Conservation (phyloP, 2,888 invertebrate species). For the Zhengitettix transpicula region DNA sequence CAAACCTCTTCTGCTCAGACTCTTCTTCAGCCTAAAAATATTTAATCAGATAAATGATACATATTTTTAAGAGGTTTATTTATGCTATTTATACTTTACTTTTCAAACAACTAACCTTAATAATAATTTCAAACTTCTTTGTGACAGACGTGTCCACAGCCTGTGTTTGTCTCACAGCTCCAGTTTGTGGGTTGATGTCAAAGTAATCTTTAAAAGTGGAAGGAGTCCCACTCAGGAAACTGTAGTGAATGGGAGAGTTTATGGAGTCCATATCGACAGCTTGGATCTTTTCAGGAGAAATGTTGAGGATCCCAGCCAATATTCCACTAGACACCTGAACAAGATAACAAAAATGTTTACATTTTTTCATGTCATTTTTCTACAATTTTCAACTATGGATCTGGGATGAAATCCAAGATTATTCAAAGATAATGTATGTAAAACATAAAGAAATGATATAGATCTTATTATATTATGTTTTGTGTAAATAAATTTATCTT, state of each 20-base stretch:
- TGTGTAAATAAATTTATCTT: too few relatives aligned
- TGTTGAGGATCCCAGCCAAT: slow-evolving; percentile 63
- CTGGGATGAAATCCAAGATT: too few relatives aligned
- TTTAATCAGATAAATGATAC: not conserved
- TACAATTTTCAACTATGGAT: too few relatives aligned
- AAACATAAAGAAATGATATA: too few relatives aligned
- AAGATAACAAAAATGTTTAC: too few relatives aligned
- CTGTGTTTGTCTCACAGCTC: slow-evolving; percentile 62
- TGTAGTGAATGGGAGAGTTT: slow-evolving; percentile 65
- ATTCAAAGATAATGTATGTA: too few relatives aligned
- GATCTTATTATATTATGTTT: too few relatives aligned
- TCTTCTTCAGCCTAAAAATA: slow-evolving; percentile 58
- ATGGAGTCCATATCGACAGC: slow-evolving; percentile 82
- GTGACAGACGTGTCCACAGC: slow-evolving; percentile 65
- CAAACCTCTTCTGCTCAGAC: slow-evolving; percentile 58
- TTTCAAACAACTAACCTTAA: slow-evolving; percentile 38
- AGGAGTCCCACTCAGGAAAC: slow-evolving; percentile 66
- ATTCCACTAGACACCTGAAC: slow-evolving; percentile 62
- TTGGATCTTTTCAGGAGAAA: slow-evolving; percentile 75
- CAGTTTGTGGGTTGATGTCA: slow-evolving; percentile 62
- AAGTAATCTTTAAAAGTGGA: slow-evolving; percentile 63
- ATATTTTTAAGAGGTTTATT: too few relatives aligned
- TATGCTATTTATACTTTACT: too few relatives aligned
- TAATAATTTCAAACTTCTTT: slow-evolving; percentile 63
- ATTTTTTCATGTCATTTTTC: too few relatives aligned